Evolutionary conservation across 2,113 vertebrate species (phyloP).

Genomic region (Strix aluco): DNA sequence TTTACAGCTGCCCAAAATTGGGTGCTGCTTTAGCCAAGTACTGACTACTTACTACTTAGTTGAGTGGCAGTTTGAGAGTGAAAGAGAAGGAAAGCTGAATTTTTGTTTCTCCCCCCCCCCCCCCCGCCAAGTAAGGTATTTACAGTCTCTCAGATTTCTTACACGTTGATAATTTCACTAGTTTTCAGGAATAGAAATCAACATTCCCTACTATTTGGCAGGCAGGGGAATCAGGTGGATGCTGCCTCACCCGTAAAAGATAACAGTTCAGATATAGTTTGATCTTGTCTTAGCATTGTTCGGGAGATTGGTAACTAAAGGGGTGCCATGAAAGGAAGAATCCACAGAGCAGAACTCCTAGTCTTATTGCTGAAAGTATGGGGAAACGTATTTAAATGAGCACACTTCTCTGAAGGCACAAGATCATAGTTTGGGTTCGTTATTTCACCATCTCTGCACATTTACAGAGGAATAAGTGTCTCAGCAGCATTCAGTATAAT

Average conservation of each 20-base stretch:
- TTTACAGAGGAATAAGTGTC: not conserved
- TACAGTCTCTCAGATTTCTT: not conserved
- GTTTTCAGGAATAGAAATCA: not conserved
- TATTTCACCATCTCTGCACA: not conserved
- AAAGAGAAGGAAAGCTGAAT: not conserved
- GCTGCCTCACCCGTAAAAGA: not conserved
- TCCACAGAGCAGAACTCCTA: not conserved
- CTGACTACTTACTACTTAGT: not conserved
- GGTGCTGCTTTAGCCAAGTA: not conserved
- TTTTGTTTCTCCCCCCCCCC: rapidly evolving
- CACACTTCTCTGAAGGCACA: not conserved
- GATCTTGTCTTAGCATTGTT: not conserved
- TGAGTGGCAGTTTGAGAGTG: not conserved
- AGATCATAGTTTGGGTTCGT: not conserved
- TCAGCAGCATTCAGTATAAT: not conserved
- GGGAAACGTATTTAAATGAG: not conserved
- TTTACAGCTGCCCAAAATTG: not conserved
- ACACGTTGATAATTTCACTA: not conserved
- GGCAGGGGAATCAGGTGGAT: not conserved
- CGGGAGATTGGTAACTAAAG: not conserved
- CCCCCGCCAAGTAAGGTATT: not conserved
- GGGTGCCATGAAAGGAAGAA: not conserved
- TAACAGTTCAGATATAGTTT: not conserved
- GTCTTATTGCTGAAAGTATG: not conserved
- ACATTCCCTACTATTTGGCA: not conserved